Conservation (phyloP, 2,113 vertebrate genomes). For the Embiotoca jacksoni region DNA sequence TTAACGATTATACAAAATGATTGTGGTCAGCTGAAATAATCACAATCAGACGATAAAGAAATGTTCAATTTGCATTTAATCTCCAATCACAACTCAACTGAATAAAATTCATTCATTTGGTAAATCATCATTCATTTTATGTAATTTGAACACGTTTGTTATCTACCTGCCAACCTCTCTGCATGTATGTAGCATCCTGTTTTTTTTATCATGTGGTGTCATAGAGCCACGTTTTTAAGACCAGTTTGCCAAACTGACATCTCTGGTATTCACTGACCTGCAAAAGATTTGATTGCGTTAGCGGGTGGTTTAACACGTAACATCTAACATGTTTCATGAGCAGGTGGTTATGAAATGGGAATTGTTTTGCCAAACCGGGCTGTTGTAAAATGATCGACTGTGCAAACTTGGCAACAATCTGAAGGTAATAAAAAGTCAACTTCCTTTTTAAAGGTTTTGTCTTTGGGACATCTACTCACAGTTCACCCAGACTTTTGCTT, state of each 20-base stretch:
- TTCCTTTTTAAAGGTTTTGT: background rate
- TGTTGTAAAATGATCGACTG: conserved; percentile 13
- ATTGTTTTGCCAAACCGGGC: conserved; percentile 9
- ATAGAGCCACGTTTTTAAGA: background rate
- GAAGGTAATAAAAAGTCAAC: background rate
- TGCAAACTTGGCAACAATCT: background rate
- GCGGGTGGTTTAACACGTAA: background rate
- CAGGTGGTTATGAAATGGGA: conserved; percentile 38
- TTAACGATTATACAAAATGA: too few species aligned
- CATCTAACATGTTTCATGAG: conserved; percentile 29
- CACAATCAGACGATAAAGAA: too few species aligned
- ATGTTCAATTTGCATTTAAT: too few species aligned
- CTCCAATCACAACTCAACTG: too few species aligned
- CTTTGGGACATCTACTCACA: conserved; percentile 18
- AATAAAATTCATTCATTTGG: too few species aligned
- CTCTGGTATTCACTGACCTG: conserved; percentile 40
- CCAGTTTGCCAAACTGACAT: conserved; percentile 12
- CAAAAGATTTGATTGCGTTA: conserved; percentile 14
- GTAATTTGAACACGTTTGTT: too few species aligned
- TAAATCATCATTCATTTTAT: too few species aligned
- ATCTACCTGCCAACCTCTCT: too few species aligned
- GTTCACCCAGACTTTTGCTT: background rate
- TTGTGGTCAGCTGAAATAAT: too few species aligned
- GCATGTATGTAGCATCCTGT: too few species aligned
- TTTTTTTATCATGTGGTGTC: too few species aligned